phyloP scores from a whole-genome alignment of 2,888 invertebrate genomes.

The Ormia ochracea region DNA sequence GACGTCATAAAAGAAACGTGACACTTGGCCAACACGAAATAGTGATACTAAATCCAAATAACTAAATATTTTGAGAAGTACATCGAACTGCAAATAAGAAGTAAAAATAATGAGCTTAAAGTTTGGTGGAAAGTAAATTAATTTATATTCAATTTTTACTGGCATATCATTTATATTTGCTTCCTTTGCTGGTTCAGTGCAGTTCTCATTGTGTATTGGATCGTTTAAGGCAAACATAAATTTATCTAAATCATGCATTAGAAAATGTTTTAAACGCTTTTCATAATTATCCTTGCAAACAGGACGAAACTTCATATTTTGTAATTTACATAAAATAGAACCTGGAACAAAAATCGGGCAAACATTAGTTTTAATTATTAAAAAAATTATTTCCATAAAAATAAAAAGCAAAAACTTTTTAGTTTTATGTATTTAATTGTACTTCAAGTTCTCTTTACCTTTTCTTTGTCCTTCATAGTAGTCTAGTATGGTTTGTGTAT shows the following conservation, averaged over 20 bases:
- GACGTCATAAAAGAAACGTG: slow-evolving; percentile 83
- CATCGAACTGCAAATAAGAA: slow-evolving; percentile 84
- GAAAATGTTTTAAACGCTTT: slow-evolving; percentile 72
- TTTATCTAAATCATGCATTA: slow-evolving; percentile 74
- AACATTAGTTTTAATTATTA: background rate
- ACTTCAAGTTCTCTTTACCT: slow-evolving; percentile 53
- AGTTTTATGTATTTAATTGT: background rate
- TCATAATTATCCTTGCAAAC: slow-evolving; percentile 70
- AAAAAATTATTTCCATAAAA: background rate
- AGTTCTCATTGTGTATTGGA: slow-evolving; percentile 18
- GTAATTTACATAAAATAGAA: slow-evolving; percentile 73
- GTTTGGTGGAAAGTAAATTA: background rate
- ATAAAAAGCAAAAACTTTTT: background rate
- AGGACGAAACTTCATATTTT: slow-evolving; percentile 74
- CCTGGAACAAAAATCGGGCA: slow-evolving; percentile 63
- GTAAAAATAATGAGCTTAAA: background rate
- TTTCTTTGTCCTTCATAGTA: slow-evolving; percentile 66
- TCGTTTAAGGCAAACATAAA: slow-evolving; percentile 68
- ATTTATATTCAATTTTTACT: slow-evolving; percentile 68
- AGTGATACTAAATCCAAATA: slow-evolving; percentile 88
- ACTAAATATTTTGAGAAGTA: slow-evolving; percentile 86
- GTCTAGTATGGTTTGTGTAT: slow-evolving; percentile 67
- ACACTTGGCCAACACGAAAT: slow-evolving; percentile 86
- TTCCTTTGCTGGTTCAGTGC: slow-evolving; percentile 36
- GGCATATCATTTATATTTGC: slow-evolving; percentile 75